Percentiles rank a stretch among this genome's conserved stretches.
Conservation (phyloP, 2,797 vertebrate genomes). For the Sebastes umbrosus region DNA sequence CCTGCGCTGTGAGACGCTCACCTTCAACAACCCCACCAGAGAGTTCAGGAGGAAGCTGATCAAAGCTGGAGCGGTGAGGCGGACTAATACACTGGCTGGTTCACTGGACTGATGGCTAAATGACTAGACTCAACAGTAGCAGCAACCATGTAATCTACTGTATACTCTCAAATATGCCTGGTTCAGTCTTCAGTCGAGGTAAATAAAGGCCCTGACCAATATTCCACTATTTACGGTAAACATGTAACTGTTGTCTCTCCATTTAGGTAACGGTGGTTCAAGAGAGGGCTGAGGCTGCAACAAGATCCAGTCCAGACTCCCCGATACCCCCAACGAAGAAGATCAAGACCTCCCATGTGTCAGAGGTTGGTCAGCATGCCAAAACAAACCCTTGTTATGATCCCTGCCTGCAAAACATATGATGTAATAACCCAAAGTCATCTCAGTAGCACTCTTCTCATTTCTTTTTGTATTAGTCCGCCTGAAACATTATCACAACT, state of each 20-base stretch:
- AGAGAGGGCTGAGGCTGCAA: background rate
- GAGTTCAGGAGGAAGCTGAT: constrained; percentile 92
- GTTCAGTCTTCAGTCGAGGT: too few species aligned
- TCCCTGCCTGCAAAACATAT: background rate
- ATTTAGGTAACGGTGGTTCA: background rate
- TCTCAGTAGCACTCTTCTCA: background rate
- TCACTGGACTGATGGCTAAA: background rate
- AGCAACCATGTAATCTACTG: background rate
- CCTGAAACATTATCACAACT: background rate
- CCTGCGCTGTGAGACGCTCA: constrained; percentile 59
- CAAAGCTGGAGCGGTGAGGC: constrained; percentile 90
- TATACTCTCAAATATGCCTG: too few species aligned
- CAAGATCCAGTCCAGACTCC: background rate
- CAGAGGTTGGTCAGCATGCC: background rate
- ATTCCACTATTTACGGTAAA: background rate
- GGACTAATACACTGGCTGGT: background rate
- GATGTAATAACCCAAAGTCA: background rate
- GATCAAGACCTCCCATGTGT: background rate
- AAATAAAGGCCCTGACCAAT: too few species aligned
- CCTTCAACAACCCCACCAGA: constrained; percentile 92
- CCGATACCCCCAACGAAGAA: background rate
- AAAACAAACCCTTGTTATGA: background rate
- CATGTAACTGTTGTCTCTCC: background rate
- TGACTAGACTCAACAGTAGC: background rate
- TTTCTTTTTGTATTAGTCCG: background rate